Evolutionary conservation across 2,888 invertebrate genomes (phyloP).

Genomic region (Dichetophora obliterata): DNA sequence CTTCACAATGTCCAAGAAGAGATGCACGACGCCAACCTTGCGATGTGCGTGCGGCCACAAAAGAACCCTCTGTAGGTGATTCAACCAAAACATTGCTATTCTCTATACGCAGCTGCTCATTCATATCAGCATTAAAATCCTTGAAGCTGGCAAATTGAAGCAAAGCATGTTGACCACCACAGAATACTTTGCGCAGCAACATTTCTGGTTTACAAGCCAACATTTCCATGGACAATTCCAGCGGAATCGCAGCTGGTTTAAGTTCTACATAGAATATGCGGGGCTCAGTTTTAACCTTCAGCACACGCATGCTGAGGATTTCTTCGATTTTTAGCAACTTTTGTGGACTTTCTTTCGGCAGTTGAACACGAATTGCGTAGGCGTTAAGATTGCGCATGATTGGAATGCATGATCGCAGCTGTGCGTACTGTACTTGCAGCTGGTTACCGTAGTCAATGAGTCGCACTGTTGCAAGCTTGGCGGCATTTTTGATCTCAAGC

Average conservation of each 20-base stretch:
- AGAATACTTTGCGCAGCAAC: conserved; percentile 47
- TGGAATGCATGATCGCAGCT: conserved; percentile 51
- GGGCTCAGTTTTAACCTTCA: conserved; percentile 32
- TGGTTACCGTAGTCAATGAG: conserved; percentile 56
- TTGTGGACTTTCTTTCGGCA: conserved; percentile 32
- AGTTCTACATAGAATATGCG: conserved; percentile 49
- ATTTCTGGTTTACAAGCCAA: conserved; percentile 40
- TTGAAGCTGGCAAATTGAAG: conserved; percentile 30
- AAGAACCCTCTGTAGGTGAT: conserved; percentile 47
- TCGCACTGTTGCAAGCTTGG: conserved; percentile 47
- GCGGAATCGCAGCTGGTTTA: conserved; percentile 44
- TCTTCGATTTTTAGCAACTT: conserved; percentile 48
- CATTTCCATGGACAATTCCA: conserved; percentile 43
- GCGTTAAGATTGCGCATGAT: conserved; percentile 56
- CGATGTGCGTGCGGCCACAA: conserved; percentile 48
- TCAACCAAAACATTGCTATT: conserved; percentile 31
- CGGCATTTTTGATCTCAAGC: conserved; percentile 23
- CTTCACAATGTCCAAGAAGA: conserved; percentile 48
- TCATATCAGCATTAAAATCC: conserved; percentile 26
- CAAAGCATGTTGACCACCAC: conserved; percentile 48
- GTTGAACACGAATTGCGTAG: conserved; percentile 51
- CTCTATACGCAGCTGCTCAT: conserved; percentile 44
- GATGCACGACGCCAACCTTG: conserved; percentile 52
- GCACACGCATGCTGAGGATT: conserved; percentile 47
- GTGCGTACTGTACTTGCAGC: conserved; percentile 45